Base-by-base conservation (phyloP, 1,140 invertebrate genomes). In the Pogonomyrmex barbatus region DNA sequence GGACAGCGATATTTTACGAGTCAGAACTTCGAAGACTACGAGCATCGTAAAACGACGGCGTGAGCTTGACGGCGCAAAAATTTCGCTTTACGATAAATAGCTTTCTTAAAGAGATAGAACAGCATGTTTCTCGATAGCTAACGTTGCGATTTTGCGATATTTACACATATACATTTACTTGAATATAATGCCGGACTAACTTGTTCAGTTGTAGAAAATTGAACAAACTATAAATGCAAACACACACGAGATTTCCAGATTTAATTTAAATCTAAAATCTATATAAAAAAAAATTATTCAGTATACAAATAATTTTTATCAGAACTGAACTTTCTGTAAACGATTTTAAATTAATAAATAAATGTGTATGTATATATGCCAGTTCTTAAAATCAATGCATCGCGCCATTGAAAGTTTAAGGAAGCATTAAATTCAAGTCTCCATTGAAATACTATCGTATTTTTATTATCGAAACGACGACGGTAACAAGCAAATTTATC, bases 51-150 rank as follows among this genome's bases (percentile, higher is more conserved):
- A 82, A 10, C 42, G 67, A 58, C 17, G 68, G 79, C 17, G 39
- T 24, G 67, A 71, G 36, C n/a, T 68, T 81, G 50, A 81, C 39
- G 42, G 67, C 79, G 54, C 78, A 82, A 82, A 60, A 82, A 73
- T 82, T 47, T 82, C 30, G 39, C 4, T 82, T 82, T 73, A 73
- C 42, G 79, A 82, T 60, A 71, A 82, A 82, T 73, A 82, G 52
- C 30, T 58, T 24, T 68, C 68, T 82, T 82, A 71, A 82, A 82
- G 39, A 60, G 39, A 82, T 36, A 73, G 60, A 5, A 39, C 24
- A 60, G 42, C 30, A 30, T 58, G 30, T 60, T 24, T 60, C 6
- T 47, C 12, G 12, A 39, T 9, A 47, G 30, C 67, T 58, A 30
- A 77, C 30, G 30, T 42, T 47, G 50, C 4, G 12, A 56, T 39